A percentile compares a stretch with the other conserved stretches of the same genome.
Conservation (phyloP, 2,113 vertebrate species). For the Cyrtonyx montezumae region DNA sequence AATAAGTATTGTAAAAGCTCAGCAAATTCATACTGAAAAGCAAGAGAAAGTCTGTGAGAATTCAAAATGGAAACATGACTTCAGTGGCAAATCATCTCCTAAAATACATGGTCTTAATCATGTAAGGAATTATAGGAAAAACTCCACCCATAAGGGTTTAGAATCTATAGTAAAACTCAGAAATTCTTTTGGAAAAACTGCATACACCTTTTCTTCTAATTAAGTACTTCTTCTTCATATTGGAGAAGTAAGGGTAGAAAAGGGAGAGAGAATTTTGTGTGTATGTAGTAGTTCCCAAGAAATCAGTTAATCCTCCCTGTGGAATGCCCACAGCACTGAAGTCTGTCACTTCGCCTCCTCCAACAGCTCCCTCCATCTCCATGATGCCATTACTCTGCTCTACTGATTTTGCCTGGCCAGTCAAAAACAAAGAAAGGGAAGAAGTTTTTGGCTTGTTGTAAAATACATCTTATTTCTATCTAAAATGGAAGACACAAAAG, state of each 20-base stretch:
- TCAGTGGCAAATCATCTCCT: neutral
- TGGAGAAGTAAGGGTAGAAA: neutral
- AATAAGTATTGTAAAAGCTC: neutral
- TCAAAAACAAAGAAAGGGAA: neutral
- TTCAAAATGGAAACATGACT: neutral
- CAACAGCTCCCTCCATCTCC: neutral
- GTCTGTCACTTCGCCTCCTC: neutral
- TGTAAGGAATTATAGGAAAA: neutral
- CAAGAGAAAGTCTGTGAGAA: neutral
- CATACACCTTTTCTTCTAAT: neutral
- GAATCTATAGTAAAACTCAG: neutral
- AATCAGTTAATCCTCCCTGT: neutral
- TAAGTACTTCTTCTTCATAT: neutral
- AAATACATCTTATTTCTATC: conserved; percentile 4
- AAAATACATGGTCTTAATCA: neutral
- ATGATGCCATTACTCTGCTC: neutral
- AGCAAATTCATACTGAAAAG: neutral
- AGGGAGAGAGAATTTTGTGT: neutral
- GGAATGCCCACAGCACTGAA: neutral
- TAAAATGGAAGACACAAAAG: conserved; percentile 48
- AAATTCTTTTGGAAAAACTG: neutral
- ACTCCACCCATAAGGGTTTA: neutral
- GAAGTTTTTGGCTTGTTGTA: neutral
- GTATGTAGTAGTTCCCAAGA: neutral
- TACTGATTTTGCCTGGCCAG: neutral